Percentiles rank a stretch among this genome's conserved stretches.
Conservation (phyloP, 2,113 vertebrate species). For the Sprattus sprattus region DNA sequence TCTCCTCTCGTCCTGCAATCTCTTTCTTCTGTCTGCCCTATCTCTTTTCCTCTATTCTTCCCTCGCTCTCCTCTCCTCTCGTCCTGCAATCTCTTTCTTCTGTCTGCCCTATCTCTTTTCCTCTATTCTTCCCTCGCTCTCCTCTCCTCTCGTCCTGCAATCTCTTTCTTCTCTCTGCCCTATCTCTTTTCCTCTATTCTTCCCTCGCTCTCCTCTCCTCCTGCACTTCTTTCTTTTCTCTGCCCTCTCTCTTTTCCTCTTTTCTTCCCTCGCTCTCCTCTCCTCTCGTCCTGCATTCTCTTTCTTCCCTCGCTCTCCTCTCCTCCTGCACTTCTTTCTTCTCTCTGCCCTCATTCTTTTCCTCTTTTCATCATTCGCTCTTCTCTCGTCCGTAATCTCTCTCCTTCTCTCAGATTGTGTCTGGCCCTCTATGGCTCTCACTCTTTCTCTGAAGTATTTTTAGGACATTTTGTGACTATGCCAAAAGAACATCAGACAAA, state of each 20-base stretch:
- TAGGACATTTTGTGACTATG: background rate
- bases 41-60: no score
- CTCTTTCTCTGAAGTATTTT: conserved; percentile 50
- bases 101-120: no score
- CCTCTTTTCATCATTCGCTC: conserved; percentile 20
- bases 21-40: no score
- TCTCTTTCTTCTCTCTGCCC: background rate
- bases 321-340: background rate
- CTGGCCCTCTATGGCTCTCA: conserved; percentile 42
- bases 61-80: no score
- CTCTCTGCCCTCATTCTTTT: conserved; percentile 9
- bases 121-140: no score
- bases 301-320: background rate
- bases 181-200: background rate
- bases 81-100: no score
- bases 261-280: no score
- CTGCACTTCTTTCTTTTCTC: no score
- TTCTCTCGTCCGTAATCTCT: conserved; percentile 50
- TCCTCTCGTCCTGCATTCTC: background rate
- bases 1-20: no score
- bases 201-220: background rate
- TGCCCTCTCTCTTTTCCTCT: no score
- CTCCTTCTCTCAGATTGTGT: conserved; percentile 20
- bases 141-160: background rate
- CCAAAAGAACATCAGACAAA: conserved; percentile 49